phyloP scores from a whole-genome alignment of 1,140 invertebrate genomes.

The Hylaeus volcanicus region DNA sequence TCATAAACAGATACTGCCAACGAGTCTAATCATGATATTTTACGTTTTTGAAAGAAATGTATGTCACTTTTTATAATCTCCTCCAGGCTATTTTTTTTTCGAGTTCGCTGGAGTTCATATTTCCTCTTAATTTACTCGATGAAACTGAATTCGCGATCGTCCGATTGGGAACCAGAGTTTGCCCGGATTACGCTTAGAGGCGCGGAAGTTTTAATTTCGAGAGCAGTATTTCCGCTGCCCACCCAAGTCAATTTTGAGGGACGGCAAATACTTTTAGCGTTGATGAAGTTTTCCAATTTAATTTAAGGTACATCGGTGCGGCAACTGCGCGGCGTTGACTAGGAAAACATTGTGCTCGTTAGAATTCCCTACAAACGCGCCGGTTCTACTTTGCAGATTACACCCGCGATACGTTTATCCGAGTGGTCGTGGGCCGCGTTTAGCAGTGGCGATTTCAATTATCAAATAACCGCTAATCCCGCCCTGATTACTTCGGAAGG shows the following conservation, averaged over 20 bases:
- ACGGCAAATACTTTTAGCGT: slow-evolving; percentile 8
- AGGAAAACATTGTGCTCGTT: background rate
- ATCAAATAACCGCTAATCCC: background rate
- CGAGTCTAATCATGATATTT: too few relatives aligned
- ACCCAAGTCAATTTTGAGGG: background rate
- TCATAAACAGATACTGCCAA: too few relatives aligned
- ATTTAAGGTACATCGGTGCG: background rate
- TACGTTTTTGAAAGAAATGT: too few relatives aligned
- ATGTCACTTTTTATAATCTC: too few relatives aligned
- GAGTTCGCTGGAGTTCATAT: too few relatives aligned
- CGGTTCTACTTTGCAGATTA: background rate
- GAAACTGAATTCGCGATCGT: too few relatives aligned
- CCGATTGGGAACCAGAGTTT: background rate
- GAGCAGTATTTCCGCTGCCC: background rate
- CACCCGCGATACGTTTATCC: slow-evolving; percentile 6
- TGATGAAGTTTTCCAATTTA: slow-evolving; percentile 6
- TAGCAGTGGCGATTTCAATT: background rate
- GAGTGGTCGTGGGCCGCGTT: background rate
- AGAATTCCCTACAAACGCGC: background rate
- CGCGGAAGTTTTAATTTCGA: background rate
- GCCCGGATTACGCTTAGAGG: background rate
- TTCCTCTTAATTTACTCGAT: too few relatives aligned
- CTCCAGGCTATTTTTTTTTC: too few relatives aligned
- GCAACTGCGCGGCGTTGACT: background rate
- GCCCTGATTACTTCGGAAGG: background rate